Base-by-base conservation (phyloP, 2,888 invertebrate genomes). In the Diachrysia chrysitis region DNA sequence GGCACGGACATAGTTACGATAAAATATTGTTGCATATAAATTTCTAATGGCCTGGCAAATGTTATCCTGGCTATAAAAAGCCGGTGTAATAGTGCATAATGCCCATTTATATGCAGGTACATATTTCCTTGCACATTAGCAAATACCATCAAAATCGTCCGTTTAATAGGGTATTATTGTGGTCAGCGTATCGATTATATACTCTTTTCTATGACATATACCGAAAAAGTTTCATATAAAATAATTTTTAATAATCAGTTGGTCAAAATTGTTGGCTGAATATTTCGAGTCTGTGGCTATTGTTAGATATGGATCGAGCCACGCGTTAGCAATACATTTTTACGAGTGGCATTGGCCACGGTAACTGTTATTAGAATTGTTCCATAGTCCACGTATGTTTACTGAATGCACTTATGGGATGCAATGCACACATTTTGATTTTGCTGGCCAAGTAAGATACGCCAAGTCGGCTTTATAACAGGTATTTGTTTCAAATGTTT, bases 321-420 rank as follows among this genome's bases (percentile, higher is more conserved):
- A 84, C 89, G 85, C 82, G 77, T 81, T 83, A 77, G 90, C 91
- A 87, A 91, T 92, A 92, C 85, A 89, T 91, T 93, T 93, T 93
- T 92, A 93, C 86, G 92, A 88, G 83, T 76, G 75, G 83, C 83
- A 86, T 90, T 89, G 87, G 84, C 83, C 83, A 83, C 58, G 82
- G 86, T 87, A 84, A 91, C 85, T 87, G 92, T 92, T 92, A 92
- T 92, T 90, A 86, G 89, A 86, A 89, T 87, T 84, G 88, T 86
- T 77, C 76, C 84, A 91, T 88, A 82, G 87, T 85, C 81, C 76
- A 69, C 73, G 83, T 82, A 72, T 77, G 69, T 85, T 82, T 85
- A 83, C 84, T 82, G 83, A 74, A 84, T 88, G 87, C 88, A 87
- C 87, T 88, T 88, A 88, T 85, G 79, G 76, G 72, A 69, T 73